Evolutionary conservation across 2,797 vertebrate species (phyloP).

Genomic region (Acanthornis magna): DNA sequence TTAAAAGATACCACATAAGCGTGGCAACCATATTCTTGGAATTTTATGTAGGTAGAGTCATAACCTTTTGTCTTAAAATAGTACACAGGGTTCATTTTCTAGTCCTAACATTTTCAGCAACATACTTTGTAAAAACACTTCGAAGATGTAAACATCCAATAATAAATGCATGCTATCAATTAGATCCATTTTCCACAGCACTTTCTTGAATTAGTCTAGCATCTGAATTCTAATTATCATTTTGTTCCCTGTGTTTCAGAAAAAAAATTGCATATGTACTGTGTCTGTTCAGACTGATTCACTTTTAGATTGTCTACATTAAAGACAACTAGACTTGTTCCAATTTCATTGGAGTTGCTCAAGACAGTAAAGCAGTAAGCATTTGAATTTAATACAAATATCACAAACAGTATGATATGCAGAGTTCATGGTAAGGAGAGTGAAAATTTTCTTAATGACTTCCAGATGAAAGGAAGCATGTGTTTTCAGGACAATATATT

Average conservation of each 20-base stretch:
- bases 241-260: background rate
- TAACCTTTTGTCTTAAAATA: background rate
- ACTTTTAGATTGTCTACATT: background rate
- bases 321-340: background rate
- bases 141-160: background rate
- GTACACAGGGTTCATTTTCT: background rate
- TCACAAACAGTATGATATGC: background rate
- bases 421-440: background rate
- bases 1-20: background rate
- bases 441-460: background rate
- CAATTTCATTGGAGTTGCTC: background rate
- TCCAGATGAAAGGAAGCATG: background rate
- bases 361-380: background rate
- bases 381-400: background rate
- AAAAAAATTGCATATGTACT: accelerated
- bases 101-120: background rate
- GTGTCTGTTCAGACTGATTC: background rate
- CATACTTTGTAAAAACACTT: background rate
- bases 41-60: background rate
- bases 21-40: background rate
- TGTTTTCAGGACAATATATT: background rate
- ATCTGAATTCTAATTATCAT: background rate
- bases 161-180: background rate
- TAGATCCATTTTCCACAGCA: background rate
- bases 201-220: background rate